Evolutionary conservation across 2,888 invertebrate species (phyloP).

Genomic region (Lamproptera curius): DNA sequence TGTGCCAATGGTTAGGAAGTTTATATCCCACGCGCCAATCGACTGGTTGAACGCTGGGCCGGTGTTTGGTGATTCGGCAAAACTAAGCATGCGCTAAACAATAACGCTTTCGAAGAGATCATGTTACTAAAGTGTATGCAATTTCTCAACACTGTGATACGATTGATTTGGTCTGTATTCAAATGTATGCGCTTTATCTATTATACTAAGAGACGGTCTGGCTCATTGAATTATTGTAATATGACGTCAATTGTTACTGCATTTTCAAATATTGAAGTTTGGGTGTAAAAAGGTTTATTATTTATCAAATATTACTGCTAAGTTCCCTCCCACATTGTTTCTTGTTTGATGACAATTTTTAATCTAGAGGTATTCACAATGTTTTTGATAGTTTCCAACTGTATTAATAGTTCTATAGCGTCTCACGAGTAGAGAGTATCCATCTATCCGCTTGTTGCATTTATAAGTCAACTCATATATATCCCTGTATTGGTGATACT

Average conservation of each 20-base stretch:
- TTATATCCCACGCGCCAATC: slow-evolving; percentile 5
- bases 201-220: neutral
- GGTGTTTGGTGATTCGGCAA: slow-evolving; percentile 60
- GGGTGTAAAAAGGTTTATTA: no score
- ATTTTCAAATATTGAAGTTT: no score
- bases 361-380: no score
- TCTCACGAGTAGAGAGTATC: neutral
- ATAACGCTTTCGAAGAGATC: no score
- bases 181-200: neutral
- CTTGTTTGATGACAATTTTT: no score
- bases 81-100: slow-evolving; percentile 46
- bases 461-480: neutral
- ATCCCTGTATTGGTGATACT: neutral
- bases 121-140: no score
- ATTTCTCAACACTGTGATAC: neutral
- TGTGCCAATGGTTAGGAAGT: slow-evolving; percentile 8
- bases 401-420: no score
- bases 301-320: no score
- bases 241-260: no score
- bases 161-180: neutral
- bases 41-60: slow-evolving; percentile 23
- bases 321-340: no score
- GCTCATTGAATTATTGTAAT: neutral
- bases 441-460: neutral
- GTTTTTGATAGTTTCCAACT: no score